Base-by-base conservation (phyloP, 2,797 vertebrate species). In the Basileuterus tristriatus region DNA sequence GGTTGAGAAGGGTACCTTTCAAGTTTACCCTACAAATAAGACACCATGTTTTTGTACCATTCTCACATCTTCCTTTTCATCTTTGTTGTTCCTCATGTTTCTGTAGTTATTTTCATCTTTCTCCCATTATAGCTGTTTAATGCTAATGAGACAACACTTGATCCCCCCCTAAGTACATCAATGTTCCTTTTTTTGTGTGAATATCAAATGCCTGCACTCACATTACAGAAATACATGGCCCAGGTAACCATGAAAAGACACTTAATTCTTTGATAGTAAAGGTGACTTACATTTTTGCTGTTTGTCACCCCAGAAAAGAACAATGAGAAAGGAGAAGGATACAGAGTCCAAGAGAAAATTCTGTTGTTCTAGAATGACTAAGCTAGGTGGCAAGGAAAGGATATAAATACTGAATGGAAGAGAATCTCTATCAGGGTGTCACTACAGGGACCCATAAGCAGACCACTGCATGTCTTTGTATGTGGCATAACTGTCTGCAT, bases 61-160 rank as follows among this genome's bases (percentile, higher is more conserved):
- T 92, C 72, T 88, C 72, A 91, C 71, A 83, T 83, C 55, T 88
- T 88, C 34, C 60, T 72, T 93, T 93, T 95, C 58, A 93, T 93
- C 74, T 89, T 77, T 87, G 84, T 75, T 96, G 32, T 43, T 97
- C 26, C 27, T 87, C 58, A 9, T 85, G 68, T 89, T 95, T 94
- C 83, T 89, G 55, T 36, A 70, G 75, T 89, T 90, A 65, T 89
- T 96, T 96, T 91, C 71, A 89, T 85, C 93, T 85, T 80, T 53
- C n/a, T 78, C 50, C 43, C 65, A 81, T 83, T 87, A 87, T 20
- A 80, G 67, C 26, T 84, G 53, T 82, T 86, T 75, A 81, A 85
- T 70, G 85, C 23, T 94, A 92, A 94, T 74, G 63, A 91, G 56
- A 8, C 67, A 78, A 50, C 68, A 58, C 29, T 87, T 80, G 53